These are phyloP conservation scores for Malurus leucopterus DNA, from an alignment of 2,797 vertebrate species.

Conservation along the genomic window DNA sequence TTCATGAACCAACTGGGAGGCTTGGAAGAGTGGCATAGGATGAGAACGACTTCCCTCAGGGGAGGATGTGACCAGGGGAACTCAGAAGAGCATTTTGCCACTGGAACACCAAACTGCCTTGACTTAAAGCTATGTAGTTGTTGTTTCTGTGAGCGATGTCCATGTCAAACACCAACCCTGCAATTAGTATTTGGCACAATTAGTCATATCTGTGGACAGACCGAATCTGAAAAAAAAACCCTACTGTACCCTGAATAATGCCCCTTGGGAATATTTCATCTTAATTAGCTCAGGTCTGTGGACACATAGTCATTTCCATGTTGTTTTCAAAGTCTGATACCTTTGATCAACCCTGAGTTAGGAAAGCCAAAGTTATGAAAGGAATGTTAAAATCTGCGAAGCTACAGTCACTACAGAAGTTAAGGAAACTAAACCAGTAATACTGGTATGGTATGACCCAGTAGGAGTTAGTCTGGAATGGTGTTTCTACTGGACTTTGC, in stretches of 20 bases:
- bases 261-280: not conserved
- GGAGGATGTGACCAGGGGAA: not conserved
- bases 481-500: not conserved
- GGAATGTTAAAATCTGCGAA: not conserved
- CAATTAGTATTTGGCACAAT: not conserved
- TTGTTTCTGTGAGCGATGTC: not conserved
- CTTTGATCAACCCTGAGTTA: not conserved
- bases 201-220: not conserved
- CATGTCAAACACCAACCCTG: not conserved
- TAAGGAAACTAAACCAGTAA: not conserved
- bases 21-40: not conserved
- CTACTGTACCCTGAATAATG: not conserved
- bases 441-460: not conserved
- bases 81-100: not conserved
- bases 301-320: not conserved
- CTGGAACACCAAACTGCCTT: not conserved
- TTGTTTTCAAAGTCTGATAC: not conserved
- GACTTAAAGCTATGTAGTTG: not conserved
- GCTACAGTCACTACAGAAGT: not conserved
- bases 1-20: not conserved
- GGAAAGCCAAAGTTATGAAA: not conserved
- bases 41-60: fast-evolving
- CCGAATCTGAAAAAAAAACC: not conserved
- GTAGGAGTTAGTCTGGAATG: not conserved
- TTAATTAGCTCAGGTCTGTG: not conserved